Evolutionary conservation across 2,797 vertebrate genomes (phyloP).

Genomic region (Echeneis naucrates): DNA sequence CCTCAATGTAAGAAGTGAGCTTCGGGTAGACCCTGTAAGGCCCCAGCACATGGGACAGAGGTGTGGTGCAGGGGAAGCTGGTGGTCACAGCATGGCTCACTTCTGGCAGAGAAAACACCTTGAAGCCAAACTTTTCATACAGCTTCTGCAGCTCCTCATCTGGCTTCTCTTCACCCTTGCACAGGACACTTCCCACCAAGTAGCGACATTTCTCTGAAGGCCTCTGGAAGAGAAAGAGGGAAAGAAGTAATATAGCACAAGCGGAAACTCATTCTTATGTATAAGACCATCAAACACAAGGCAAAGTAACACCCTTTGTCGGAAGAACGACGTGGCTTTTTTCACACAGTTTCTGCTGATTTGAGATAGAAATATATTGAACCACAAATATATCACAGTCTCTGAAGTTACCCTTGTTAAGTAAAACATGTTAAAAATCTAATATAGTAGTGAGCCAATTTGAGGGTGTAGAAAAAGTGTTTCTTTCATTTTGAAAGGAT

Average conservation of each 20-base stretch:
- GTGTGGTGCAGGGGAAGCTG: conserved; percentile 90
- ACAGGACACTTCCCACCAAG: conserved; percentile 92
- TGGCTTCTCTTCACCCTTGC: conserved; percentile 89
- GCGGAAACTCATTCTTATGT: background rate
- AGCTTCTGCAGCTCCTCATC: conserved; percentile 87
- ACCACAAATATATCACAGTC: background rate
- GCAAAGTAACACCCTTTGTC: conserved; percentile 8
- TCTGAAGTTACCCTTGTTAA: background rate
- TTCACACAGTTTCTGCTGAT: background rate
- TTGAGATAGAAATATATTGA: background rate
- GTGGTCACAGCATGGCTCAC: conserved; percentile 94
- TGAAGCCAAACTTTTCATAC: conserved; percentile 94
- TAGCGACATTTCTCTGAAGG: conserved; percentile 91
- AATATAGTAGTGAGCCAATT: background rate
- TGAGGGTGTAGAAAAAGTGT: background rate
- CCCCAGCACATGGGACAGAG: conserved; percentile 90
- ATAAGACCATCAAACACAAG: background rate
- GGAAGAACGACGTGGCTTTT: background rate
- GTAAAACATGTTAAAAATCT: background rate
- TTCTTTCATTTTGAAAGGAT: background rate
- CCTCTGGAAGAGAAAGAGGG: conserved; percentile 78
- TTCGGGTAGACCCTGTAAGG: conserved; percentile 90
- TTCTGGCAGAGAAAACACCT: conserved; percentile 92
- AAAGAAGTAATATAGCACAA: background rate
- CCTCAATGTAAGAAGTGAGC: conserved; percentile 92